Conservation (phyloP, 2,888 invertebrate species). For the Sphinx pinastri region DNA sequence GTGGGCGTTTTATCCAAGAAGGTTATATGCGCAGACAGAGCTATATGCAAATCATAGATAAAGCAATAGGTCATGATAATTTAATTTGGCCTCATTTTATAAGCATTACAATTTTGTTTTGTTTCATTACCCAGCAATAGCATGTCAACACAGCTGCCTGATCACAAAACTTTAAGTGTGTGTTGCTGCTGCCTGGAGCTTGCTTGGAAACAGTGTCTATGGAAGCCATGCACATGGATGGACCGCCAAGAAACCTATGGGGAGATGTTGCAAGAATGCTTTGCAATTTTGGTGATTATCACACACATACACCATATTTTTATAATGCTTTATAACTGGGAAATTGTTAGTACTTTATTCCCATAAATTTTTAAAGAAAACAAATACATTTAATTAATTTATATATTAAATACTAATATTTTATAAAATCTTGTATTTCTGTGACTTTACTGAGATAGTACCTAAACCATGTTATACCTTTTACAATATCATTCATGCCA, state of each 20-base stretch:
- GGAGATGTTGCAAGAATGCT: constrained; percentile 46
- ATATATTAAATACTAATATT: too few relatives aligned
- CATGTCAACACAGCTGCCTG: neutral
- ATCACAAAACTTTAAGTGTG: constrained; percentile 21
- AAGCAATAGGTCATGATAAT: too few relatives aligned
- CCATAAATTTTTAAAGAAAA: too few relatives aligned
- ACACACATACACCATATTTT: neutral
- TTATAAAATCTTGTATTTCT: too few relatives aligned
- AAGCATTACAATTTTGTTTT: neutral
- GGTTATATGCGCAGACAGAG: too few relatives aligned
- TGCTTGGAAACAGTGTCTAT: constrained; percentile 39
- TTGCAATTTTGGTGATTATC: constrained; percentile 33
- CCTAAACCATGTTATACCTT: too few relatives aligned
- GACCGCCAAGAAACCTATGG: constrained; percentile 41
- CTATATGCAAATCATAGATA: too few relatives aligned
- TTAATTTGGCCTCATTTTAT: too few relatives aligned
- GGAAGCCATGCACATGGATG: constrained; percentile 41
- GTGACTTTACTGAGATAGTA: too few relatives aligned
- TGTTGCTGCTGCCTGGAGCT: constrained; percentile 46
- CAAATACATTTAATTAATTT: too few relatives aligned
- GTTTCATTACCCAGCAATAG: neutral
- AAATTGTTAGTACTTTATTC: neutral
- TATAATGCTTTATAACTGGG: neutral
- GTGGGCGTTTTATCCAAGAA: too few relatives aligned
- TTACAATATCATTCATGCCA: too few relatives aligned